Evolutionary conservation across 2,888 invertebrate species (phyloP).

Genomic region (Scaptomyza tumidula): DNA sequence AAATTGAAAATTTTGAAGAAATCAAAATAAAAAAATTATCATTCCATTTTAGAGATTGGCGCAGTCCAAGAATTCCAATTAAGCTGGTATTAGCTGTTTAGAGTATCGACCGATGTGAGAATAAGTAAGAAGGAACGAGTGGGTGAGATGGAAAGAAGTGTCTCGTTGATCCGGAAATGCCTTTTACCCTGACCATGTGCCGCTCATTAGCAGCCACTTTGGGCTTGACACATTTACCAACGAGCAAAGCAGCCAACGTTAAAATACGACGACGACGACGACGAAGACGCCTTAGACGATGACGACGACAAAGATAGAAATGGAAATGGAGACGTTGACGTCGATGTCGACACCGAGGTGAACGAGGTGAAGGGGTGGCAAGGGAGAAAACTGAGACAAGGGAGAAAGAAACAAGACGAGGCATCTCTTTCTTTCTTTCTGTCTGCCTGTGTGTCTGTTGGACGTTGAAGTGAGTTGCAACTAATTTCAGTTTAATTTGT

Average conservation of each 20-base stretch:
- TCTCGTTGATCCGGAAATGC: constrained; percentile 3
- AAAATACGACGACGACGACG: constrained; percentile 1
- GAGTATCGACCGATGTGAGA: not conserved
- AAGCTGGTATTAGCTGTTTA: not conserved
- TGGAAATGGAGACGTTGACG: constrained; percentile 15
- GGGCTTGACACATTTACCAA: constrained; percentile 44
- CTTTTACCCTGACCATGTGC: constrained; percentile 43
- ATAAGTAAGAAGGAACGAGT: not conserved
- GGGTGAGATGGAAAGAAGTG: not conserved
- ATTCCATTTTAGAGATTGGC: too few species aligned
- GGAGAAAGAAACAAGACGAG: not conserved
- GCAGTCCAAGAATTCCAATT: not conserved
- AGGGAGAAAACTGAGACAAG: not conserved
- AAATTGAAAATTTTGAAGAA: too few species aligned
- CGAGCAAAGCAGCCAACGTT: not conserved
- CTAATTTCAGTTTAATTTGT: constrained; percentile 80
- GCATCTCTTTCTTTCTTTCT: constrained; percentile 5
- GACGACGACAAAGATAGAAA: constrained; percentile 1
- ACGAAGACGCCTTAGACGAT: not conserved
- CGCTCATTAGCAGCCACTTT: constrained; percentile 59
- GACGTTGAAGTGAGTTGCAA: constrained; percentile 67
- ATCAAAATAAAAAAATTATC: too few species aligned
- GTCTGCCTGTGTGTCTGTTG: constrained; percentile 8
- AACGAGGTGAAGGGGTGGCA: not conserved
- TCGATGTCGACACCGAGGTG: constrained; percentile 4